Evolutionary conservation across 2,113 vertebrate genomes (phyloP).

Genomic region (Cygnus buccinator): DNA sequence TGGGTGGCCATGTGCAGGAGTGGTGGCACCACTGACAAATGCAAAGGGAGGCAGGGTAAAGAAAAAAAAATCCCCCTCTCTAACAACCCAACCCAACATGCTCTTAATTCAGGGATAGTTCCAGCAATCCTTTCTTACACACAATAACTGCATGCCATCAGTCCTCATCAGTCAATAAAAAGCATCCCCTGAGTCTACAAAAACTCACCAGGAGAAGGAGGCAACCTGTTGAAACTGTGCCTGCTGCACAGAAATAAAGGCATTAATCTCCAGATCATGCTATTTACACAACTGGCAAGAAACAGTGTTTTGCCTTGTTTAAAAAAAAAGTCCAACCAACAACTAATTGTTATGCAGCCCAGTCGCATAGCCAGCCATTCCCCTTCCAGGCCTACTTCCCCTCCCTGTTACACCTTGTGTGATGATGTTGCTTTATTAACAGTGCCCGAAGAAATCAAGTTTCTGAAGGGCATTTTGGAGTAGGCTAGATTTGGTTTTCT

Average conservation of each 20-base stretch:
- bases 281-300: neutral
- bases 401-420: neutral
- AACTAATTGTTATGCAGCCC: neutral
- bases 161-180: neutral
- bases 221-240: neutral
- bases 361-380: neutral
- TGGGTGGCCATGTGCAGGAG: neutral
- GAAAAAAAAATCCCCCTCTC: neutral
- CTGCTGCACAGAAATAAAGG: neutral
- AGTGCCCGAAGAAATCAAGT: neutral
- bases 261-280: neutral
- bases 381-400: neutral
- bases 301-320: neutral
- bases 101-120: constrained; percentile 48
- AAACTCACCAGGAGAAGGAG: neutral
- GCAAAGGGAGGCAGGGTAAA: neutral
- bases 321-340: neutral
- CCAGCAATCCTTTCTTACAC: constrained; percentile 3
- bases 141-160: neutral
- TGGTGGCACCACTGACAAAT: neutral
- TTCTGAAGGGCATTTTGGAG: constrained; percentile 1
- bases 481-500: neutral
- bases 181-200: neutral
- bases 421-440: neutral
- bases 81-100: neutral